Conservation (phyloP, 2,113 vertebrate genomes). For the Sorex araneus region DNA sequence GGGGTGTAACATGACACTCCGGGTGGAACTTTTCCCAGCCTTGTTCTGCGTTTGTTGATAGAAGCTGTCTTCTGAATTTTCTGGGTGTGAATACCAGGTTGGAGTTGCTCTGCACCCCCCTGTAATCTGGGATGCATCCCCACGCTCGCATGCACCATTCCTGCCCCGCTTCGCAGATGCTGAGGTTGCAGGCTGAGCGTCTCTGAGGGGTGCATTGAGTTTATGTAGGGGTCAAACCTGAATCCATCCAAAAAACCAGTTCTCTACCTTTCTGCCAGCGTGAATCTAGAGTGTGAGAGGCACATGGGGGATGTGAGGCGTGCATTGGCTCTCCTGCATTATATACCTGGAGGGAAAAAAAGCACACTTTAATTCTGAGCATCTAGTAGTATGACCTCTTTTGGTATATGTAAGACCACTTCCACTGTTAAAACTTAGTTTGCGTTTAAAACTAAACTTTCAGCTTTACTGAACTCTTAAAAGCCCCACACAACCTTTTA, state of each 20-base stretch:
- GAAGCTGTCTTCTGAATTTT: slow-evolving; percentile 16
- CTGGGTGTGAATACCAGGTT: not conserved
- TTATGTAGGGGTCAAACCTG: not conserved
- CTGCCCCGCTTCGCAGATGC: not conserved
- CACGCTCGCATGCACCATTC: not conserved
- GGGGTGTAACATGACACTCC: slow-evolving; percentile 71
- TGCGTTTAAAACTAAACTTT: slow-evolving; percentile 55
- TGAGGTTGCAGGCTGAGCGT: not conserved
- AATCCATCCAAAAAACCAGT: slow-evolving; percentile 51
- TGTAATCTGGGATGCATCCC: not conserved
- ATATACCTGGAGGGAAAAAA: slow-evolving; percentile 26
- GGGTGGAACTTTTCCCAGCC: slow-evolving; percentile 77
- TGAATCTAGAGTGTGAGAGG: not conserved
- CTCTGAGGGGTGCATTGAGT: not conserved
- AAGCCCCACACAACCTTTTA: not conserved
- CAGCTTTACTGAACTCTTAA: not conserved
- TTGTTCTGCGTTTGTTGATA: slow-evolving; percentile 46
- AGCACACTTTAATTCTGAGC: slow-evolving; percentile 23
- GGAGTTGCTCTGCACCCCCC: not conserved
- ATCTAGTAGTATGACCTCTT: not conserved
- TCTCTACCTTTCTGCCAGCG: slow-evolving; percentile 35
- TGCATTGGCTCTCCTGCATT: not conserved
- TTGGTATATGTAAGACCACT: slow-evolving; percentile 34
- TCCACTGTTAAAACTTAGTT: slow-evolving; percentile 48
- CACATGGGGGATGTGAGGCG: not conserved